These are phyloP conservation scores for Conistra vaccinii DNA, from an alignment of 2,888 invertebrate species.

Conservation along the genomic window DNA sequence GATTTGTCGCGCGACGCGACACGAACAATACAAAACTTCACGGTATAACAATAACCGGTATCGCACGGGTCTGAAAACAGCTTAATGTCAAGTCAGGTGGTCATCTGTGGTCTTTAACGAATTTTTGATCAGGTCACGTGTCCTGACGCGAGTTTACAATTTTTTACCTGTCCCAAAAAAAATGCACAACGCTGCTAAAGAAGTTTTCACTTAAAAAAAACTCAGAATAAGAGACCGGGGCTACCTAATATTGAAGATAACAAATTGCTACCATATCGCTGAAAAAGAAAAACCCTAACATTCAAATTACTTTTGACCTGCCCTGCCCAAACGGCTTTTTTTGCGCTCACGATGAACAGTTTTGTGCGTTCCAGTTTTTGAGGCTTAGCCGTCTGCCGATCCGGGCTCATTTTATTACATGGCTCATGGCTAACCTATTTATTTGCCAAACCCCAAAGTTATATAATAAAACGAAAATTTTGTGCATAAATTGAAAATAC, in stretches of 20 bases:
- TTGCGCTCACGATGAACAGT: slow-evolving; percentile 12
- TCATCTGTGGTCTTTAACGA: no score
- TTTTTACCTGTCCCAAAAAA: no score
- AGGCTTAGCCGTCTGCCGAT: not conserved
- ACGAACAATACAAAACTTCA: no score
- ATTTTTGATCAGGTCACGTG: no score
- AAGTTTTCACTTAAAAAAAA: no score
- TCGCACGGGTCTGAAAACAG: no score
- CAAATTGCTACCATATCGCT: not conserved
- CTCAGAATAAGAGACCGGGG: no score
- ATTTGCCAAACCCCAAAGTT: not conserved
- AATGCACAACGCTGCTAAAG: no score
- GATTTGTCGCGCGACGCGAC: no score
- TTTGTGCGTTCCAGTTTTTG: slow-evolving; percentile 1
- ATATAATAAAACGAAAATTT: not conserved
- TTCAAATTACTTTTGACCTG: slow-evolving; percentile 9
- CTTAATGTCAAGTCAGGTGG: no score
- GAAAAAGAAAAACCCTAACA: not conserved
- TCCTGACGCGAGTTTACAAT: no score
- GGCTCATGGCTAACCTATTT: slow-evolving; percentile 7
- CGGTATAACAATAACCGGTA: no score
- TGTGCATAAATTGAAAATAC: slow-evolving; percentile 12
- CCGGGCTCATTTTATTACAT: not conserved
- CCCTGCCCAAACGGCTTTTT: slow-evolving; percentile 23
- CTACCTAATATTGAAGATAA: not conserved